Evolutionary conservation across 1,140 invertebrate genomes (phyloP).

Genomic region (Drosophila ironensis): DNA sequence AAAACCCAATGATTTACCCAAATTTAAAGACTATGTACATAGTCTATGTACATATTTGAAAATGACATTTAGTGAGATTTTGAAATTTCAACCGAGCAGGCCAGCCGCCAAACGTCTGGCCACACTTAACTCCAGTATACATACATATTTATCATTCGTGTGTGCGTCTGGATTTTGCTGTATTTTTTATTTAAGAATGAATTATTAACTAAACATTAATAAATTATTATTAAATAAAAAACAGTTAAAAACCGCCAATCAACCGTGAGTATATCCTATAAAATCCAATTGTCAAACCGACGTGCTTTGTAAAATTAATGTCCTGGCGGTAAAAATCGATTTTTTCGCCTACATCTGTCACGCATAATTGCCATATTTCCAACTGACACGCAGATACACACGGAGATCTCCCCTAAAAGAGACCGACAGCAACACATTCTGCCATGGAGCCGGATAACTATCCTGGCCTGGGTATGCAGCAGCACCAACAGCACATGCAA

Average conservation of each 20-base stretch:
- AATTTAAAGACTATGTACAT: too few species aligned
- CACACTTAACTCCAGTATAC: constrained; percentile 15
- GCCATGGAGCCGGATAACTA: constrained; percentile 60
- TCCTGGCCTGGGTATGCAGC: constrained; percentile 24
- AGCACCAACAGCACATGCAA: constrained; percentile 46
- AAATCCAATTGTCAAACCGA: too few species aligned
- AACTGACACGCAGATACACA: constrained; percentile 54
- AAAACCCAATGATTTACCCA: too few species aligned
- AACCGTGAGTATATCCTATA: constrained; percentile 52
- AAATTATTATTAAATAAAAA: constrained; percentile 82
- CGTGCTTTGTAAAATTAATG: too few species aligned
- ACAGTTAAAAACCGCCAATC: constrained; percentile 70
- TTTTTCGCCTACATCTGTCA: constrained; percentile 40
- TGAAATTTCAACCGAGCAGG: constrained; percentile 7
- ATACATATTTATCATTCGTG: constrained; percentile 54
- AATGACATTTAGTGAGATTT: too few species aligned
- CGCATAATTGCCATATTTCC: not conserved
- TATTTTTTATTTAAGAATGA: constrained; percentile 82
- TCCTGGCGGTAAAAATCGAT: constrained; percentile 51
- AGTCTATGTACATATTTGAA: not conserved
- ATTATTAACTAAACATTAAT: constrained; percentile 77
- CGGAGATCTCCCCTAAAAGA: constrained; percentile 8
- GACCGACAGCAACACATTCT: constrained; percentile 8
- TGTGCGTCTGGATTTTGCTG: constrained; percentile 78
- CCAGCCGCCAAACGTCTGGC: constrained; percentile 16